phyloP scores from a whole-genome alignment of 2,888 invertebrate species.

The Mimachlamys varia region DNA sequence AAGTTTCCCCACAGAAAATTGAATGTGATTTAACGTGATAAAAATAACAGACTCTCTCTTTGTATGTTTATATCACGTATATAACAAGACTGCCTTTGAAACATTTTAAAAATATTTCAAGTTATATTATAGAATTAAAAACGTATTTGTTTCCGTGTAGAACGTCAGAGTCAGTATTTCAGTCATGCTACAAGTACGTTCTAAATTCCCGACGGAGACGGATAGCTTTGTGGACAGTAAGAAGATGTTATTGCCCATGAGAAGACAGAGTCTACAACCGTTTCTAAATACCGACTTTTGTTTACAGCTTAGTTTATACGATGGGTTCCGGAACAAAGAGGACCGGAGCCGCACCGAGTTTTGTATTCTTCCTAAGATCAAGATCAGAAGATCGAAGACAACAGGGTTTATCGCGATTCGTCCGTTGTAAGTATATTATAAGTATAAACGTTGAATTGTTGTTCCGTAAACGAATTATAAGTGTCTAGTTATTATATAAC shows the following conservation, averaged over 20 bases:
- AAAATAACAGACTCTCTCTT: background rate
- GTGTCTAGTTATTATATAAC: no score
- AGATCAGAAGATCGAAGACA: conserved; percentile 31
- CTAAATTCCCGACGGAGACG: background rate
- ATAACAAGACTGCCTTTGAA: background rate
- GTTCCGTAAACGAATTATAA: no score
- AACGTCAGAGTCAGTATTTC: background rate
- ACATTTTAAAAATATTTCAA: background rate
- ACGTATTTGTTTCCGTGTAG: background rate
- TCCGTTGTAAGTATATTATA: background rate
- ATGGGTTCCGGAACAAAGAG: conserved; percentile 14
- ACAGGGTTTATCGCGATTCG: conserved; percentile 12
- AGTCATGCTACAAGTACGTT: background rate
- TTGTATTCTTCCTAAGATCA: conserved; percentile 36
- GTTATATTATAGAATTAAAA: background rate
- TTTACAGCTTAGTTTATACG: conserved; percentile 1
- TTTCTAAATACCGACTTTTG: background rate
- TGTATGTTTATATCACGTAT: background rate
- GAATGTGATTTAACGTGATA: background rate
- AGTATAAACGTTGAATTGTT: no score
- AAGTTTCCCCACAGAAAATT: background rate
- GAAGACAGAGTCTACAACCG: background rate
- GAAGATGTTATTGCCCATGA: background rate
- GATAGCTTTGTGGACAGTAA: background rate
- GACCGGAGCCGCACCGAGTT: conserved; percentile 36